Base-by-base conservation (phyloP, 92 coral and sea anemone species). In the Palythoa caribaeorum region DNA sequence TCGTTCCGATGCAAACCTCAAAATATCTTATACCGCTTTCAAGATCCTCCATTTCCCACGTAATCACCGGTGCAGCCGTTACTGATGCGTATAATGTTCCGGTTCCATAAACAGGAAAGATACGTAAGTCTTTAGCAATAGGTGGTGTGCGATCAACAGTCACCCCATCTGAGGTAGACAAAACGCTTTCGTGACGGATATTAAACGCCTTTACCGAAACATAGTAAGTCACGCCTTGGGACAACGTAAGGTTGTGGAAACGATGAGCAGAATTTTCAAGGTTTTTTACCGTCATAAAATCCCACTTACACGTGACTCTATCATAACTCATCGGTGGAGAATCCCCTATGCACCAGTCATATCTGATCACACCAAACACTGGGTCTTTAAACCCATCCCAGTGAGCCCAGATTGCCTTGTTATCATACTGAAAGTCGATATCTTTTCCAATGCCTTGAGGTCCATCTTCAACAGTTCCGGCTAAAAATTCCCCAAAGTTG, bases 381-480 rank as follows among this genome's bases (percentile, higher is more conserved):
- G 94, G 96, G 66, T 95, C 98, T 85, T 93, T 83, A 37, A 95
- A 95, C 4, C 94, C 98, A 55, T 68, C 63, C 98, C 98, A 95
- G 87, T 91, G 92, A 16, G 94, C 94, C 98, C 98, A 93, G 36
- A 95, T 91, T 5, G 98, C 94, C 71, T 83, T 83, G 65, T 95
- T 94, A 55, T 95, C 96, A 20, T 93, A 92, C 88, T 95, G 98
- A 77, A 91, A 95, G 84, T 95, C 98, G 7, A 90, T 81, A 68
- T 93, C 98, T 36, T 68, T 71, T 5, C 65, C 92, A 71, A 38
- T 66, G 14, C 73, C 54, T 38, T 60, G 38, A 1, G 96, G 98
- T n/a, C 98, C 98, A 78, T 95, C 98, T 78, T 90, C 88, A 4
- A 95, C 94, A 14, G 87, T 85, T 5, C 98, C 98, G 79, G 96